A percentile compares a stretch with the other conserved stretches of the same genome.
Evolutionary conservation across 2,888 invertebrate genomes (phyloP).

Genomic region (Habrosyne pyritoides): DNA sequence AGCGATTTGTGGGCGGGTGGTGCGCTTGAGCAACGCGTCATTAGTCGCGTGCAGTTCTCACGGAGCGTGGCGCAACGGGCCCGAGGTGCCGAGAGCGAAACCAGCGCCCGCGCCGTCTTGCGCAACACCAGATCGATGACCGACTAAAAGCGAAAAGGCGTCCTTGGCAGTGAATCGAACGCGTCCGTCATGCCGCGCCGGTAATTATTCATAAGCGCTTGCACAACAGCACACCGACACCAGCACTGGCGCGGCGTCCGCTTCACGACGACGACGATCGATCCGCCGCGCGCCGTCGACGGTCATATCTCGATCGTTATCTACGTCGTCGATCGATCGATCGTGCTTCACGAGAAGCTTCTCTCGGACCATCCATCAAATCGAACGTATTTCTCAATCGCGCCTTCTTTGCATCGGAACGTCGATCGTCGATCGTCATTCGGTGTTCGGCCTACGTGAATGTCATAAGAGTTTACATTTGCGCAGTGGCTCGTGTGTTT

Average conservation of each 20-base stretch:
- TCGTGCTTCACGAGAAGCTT: constrained; percentile 30
- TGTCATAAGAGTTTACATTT: constrained; percentile 45
- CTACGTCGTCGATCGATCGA: constrained; percentile 50
- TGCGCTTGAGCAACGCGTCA: constrained; percentile 50
- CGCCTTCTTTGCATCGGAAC: constrained; percentile 31
- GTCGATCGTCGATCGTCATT: constrained; percentile 41
- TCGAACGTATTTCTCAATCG: constrained; percentile 42
- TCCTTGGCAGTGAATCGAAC: constrained; percentile 71
- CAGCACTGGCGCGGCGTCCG: constrained; percentile 19
- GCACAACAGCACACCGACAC: constrained; percentile 51
- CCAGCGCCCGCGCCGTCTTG: constrained; percentile 38
- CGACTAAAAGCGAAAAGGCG: constrained; percentile 69
- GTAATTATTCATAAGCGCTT: constrained; percentile 65
- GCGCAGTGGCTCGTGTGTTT: constrained; percentile 24
- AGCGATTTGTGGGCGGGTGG: constrained; percentile 56
- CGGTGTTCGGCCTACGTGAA: constrained; percentile 46
- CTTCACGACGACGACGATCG: constrained; percentile 19
- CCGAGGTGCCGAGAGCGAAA: constrained; percentile 51
- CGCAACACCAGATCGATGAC: constrained; percentile 57
- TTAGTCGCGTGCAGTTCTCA: constrained; percentile 47
- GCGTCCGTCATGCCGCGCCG: constrained; percentile 56
- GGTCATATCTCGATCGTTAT: constrained; percentile 49
- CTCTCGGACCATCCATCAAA: constrained; percentile 46
- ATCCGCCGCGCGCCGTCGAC: constrained; percentile 28
- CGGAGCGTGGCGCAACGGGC: constrained; percentile 44